These are phyloP conservation scores for Oscarella lobularis DNA, from an alignment of 37 sponge, comb jelly and placozoan species.

Conservation along the genomic window DNA sequence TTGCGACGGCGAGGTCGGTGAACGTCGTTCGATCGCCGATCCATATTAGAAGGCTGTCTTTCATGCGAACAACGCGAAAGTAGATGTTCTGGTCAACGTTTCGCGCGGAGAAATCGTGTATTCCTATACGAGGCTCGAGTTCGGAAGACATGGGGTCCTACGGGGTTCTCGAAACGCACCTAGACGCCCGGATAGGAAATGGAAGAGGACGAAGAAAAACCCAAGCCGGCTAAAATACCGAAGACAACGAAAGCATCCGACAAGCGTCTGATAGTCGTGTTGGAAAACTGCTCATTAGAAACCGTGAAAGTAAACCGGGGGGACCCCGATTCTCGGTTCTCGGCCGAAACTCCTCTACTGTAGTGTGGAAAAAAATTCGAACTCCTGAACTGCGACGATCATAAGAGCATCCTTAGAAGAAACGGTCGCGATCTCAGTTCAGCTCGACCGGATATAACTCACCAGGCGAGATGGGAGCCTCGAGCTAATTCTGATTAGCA, in stretches of 20 bases:
- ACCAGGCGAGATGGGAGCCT: constrained; percentile 28
- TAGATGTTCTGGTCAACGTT: neutral
- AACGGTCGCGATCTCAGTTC: constrained; percentile 55
- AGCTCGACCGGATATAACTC: constrained; percentile 92
- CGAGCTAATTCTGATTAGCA: neutral
- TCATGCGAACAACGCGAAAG: neutral
- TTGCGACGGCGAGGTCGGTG: constrained; percentile 45
- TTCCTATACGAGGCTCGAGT: too few relatives aligned
- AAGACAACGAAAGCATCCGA: constrained; percentile 47
- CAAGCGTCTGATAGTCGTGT: constrained; percentile 79
- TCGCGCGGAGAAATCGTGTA: neutral
- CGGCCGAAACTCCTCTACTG: neutral
- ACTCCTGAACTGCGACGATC: constrained; percentile 74
- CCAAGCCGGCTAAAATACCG: constrained; percentile 50
- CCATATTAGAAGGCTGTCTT: neutral
- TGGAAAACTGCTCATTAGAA: constrained; percentile 91
- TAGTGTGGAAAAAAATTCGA: constrained; percentile 68
- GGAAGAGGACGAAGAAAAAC: constrained; percentile 17
- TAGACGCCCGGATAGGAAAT: too few relatives aligned
- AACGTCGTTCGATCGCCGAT: constrained; percentile 9
- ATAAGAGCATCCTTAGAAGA: constrained; percentile 49
- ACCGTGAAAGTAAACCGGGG: constrained; percentile 60
- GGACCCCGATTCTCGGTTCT: neutral
- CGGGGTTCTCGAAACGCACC: too few relatives aligned
- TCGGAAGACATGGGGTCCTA: too few relatives aligned